These are phyloP conservation scores for Hassar affinis DNA, from an alignment of 2,113 vertebrate genomes.

Conservation along the genomic window DNA sequence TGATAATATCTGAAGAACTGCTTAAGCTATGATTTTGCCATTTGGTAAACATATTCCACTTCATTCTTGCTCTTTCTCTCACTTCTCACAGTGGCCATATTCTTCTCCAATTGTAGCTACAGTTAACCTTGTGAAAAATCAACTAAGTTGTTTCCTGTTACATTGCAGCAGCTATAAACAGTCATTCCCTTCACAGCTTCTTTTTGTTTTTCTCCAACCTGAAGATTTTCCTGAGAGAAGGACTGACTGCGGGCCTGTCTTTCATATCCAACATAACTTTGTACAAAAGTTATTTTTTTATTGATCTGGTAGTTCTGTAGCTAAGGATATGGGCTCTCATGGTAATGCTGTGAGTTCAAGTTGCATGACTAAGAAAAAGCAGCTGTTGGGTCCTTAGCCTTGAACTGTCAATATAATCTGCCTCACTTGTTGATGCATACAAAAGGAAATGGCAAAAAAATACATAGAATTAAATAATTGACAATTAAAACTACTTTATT, in stretches of 20 bases:
- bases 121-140: not conserved
- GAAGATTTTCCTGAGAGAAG: not conserved
- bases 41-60: too few species aligned
- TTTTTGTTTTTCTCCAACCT: not conserved
- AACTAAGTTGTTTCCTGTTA: not conserved
- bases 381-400: not conserved
- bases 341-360: not conserved
- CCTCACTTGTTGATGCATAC: not conserved
- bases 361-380: not conserved
- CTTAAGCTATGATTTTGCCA: too few species aligned
- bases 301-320: not conserved
- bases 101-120: not conserved
- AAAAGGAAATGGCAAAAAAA: not conserved
- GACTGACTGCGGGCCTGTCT: not conserved
- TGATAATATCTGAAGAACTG: too few species aligned
- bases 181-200: not conserved
- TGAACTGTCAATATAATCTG: not conserved
- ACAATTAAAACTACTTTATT: not conserved
- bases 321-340: not conserved
- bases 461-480: not conserved
- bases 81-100: too few species aligned
- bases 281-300: not conserved
- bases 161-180: not conserved
- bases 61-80: too few species aligned
- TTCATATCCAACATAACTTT: not conserved